phyloP scores from a whole-genome alignment of 92 coral and sea anemone species.

The Nematostella vectensis region DNA sequence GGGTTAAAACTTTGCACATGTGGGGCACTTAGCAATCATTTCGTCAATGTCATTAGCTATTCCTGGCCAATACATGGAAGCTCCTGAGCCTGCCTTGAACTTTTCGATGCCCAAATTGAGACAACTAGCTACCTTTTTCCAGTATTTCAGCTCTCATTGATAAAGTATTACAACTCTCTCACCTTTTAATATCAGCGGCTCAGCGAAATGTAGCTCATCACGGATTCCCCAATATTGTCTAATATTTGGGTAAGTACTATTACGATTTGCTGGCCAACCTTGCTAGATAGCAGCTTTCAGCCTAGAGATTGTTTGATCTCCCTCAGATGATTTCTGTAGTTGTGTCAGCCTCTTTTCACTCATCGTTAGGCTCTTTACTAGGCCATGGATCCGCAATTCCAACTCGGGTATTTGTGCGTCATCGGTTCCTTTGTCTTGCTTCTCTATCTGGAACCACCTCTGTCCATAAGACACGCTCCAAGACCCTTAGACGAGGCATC shows the following conservation, averaged over 20 bases:
- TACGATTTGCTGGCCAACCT: slow-evolving; percentile 8
- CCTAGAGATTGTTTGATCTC: slow-evolving; percentile 6
- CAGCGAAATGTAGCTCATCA: not conserved
- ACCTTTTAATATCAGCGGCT: not conserved
- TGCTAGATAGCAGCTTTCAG: slow-evolving; percentile 6
- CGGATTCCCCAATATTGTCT: not conserved
- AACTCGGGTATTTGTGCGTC: slow-evolving; percentile 9
- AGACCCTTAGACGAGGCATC: slow-evolving; percentile 10
- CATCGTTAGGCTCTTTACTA: slow-evolving; percentile 2
- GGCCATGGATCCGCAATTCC: slow-evolving; percentile 7
- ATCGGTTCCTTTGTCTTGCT: slow-evolving; percentile 3
- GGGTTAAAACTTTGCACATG: not conserved
- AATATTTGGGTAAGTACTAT: not conserved
- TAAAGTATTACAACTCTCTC: not conserved
- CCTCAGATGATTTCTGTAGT: slow-evolving; percentile 9
- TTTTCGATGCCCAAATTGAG: not conserved
- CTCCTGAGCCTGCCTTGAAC: not conserved
- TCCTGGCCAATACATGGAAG: not conserved
- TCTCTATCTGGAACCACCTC: slow-evolving; percentile 16
- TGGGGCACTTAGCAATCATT: no score
- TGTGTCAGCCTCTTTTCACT: slow-evolving; percentile 6
- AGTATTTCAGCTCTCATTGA: not conserved
- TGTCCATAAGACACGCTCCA: slow-evolving; percentile 1
- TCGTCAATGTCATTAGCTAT: not conserved
- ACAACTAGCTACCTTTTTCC: not conserved